Conservation (phyloP, 2,797 vertebrate genomes). For the Lepus townsendii region DNA sequence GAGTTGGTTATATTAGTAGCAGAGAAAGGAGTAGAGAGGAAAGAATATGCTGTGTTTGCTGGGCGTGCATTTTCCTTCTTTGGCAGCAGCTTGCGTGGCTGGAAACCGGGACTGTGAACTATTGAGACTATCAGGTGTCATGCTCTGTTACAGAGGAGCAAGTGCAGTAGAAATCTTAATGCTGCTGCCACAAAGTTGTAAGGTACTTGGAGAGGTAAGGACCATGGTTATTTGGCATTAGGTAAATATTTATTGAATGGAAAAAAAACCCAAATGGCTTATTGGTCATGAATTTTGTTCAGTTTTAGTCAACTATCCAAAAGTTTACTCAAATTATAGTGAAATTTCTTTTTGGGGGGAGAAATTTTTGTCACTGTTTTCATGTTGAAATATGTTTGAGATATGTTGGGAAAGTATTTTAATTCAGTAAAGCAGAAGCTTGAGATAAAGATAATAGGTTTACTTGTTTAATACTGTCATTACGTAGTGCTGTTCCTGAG, state of each 20-base stretch:
- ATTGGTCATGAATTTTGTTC: conserved; percentile 41
- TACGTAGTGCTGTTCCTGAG: conserved; percentile 39
- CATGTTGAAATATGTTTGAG: conserved; percentile 43
- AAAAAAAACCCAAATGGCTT: not conserved
- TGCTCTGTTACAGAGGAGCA: not conserved
- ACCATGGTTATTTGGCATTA: not conserved
- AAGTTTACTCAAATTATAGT: conserved; percentile 21
- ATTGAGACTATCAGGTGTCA: not conserved
- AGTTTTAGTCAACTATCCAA: conserved; percentile 28
- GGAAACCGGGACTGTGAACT: not conserved
- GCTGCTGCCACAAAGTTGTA: not conserved
- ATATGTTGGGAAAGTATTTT: conserved; percentile 38
- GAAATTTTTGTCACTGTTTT: conserved; percentile 37
- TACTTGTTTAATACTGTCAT: conserved; percentile 33
- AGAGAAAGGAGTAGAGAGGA: not conserved
- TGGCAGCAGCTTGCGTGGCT: not conserved
- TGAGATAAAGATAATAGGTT: conserved; percentile 33
- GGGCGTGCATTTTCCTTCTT: not conserved
- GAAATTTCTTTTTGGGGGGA: conserved; percentile 47
- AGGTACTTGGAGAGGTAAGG: not conserved
- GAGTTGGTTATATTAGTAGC: not conserved
- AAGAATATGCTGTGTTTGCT: not conserved
- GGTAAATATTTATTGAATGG: conserved; percentile 13
- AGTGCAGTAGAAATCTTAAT: not conserved
- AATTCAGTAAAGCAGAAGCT: conserved; percentile 27